Conservation (phyloP, 2,113 vertebrate genomes). For the Nerophis lumbriciformis region DNA sequence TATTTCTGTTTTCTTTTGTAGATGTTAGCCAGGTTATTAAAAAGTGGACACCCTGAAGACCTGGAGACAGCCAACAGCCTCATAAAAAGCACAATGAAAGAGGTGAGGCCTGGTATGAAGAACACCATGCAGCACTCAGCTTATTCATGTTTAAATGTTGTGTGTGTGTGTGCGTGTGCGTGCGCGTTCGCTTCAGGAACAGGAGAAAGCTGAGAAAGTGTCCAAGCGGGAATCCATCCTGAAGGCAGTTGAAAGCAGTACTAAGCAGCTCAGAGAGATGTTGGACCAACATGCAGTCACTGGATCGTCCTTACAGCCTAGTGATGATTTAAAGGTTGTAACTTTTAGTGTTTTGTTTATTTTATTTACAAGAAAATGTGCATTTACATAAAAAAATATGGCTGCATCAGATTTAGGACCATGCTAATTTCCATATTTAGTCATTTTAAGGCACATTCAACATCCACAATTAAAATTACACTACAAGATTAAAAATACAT, state of each 20-base stretch:
- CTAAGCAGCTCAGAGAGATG: conserved; percentile 67
- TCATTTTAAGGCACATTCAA: too few species aligned
- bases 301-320: conserved; percentile 31
- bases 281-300: conserved; percentile 53
- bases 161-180: conserved; percentile 17
- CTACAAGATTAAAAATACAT: too few species aligned
- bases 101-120: conserved; percentile 63
- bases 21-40: conserved; percentile 80
- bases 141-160: neutral
- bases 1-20: conserved; percentile 40
- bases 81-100: conserved; percentile 82
- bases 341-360: too few species aligned
- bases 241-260: conserved; percentile 75
- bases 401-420: too few species aligned
- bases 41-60: conserved; percentile 80
- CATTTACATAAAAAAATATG: too few species aligned
- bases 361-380: too few species aligned
- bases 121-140: neutral
- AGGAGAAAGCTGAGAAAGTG: conserved; percentile 78
- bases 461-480: too few species aligned
- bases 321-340: conserved; percentile 57
- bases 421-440: too few species aligned
- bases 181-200: conserved; percentile 70
- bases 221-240: conserved; percentile 69
- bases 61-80: conserved; percentile 85